Base-by-base conservation (phyloP, 2,797 vertebrate genomes). In the Microctenopoma steveboyesi region DNA sequence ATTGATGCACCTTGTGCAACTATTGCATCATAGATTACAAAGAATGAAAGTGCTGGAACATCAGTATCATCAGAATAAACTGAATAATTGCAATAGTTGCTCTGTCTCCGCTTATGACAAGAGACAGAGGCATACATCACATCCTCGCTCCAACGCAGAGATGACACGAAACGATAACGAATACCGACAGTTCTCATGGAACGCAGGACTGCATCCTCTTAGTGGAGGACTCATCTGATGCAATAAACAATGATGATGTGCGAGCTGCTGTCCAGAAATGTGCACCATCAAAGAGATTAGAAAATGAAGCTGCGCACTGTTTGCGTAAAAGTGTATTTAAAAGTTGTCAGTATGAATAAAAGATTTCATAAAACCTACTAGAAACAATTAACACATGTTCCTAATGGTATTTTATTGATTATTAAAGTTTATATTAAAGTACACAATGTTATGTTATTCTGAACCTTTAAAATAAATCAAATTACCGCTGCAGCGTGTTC, bases 11-110 rank as follows among this genome's bases (percentile, higher is more conserved):
- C 80, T 84, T 71, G 79, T 89, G 91, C 65, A 89, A 89, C 76
- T 67, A 74, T 91, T 92, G 89, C 91, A 89, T 91, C 88, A 92
- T 79, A 81, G 70, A 90, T 92, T 81, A 90, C 74, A 87, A 74
- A 86, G 90, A 92, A 78, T 81, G 42, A 64, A 77, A 70, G 49
- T 28, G 65, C 15, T 57, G 52, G 65, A 70, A 89, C 81, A 87
- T 91, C 88, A 90, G 80, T 68, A 69, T 82, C 79, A 79, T 93
- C 88, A 88, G 72, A 89, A 84, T 82, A 68, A 75, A 78, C 74
- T 62, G 45, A 70, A 85, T 88, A 89, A 91, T 89, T 90, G 86
- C 88, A 78, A 81, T 88, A 89, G 90, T 88, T 92, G 88, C 79
- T 64, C 56, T 77, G 88, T 83, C 84, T 82, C 63, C 15, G 47